phyloP scores from a whole-genome alignment of 2,888 invertebrate species.

The Xanthia togata region DNA sequence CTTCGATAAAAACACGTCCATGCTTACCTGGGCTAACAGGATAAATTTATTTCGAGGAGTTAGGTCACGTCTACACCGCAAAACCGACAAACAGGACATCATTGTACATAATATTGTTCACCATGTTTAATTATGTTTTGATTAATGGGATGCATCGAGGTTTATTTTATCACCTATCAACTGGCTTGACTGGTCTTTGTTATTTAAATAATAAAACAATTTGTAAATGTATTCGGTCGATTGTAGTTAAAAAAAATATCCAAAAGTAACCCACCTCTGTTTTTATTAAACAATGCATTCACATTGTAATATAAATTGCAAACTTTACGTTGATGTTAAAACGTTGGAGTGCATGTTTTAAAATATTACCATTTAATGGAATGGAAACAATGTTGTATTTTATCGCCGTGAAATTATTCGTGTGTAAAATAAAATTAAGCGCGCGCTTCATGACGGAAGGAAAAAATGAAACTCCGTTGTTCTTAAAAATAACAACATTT shows the following conservation, averaged over 20 bases:
- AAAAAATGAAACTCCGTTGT: conserved; percentile 68
- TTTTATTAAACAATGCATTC: conserved; percentile 48
- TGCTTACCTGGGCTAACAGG: conserved; percentile 15
- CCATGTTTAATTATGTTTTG: conserved; percentile 38
- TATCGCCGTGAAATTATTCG: conserved; percentile 66
- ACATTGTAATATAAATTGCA: conserved; percentile 35
- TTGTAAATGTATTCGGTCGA: conserved; percentile 28
- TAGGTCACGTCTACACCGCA: conserved; percentile 39
- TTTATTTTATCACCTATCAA: conserved; percentile 39
- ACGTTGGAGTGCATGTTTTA: conserved; percentile 51
- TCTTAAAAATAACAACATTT: conserved; percentile 70
- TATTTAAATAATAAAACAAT: conserved; percentile 32
- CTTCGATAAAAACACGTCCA: too few species aligned
- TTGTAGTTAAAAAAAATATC: conserved; percentile 18
- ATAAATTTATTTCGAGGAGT: conserved; percentile 50
- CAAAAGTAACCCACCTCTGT: conserved; percentile 29
- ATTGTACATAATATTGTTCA: conserved; percentile 32
- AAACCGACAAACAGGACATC: conserved; percentile 44
- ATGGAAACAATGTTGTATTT: conserved; percentile 64
- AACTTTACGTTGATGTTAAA: conserved; percentile 48
- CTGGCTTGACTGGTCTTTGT: conserved; percentile 9
- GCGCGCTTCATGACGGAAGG: conserved; percentile 71
- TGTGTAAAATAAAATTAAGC: conserved; percentile 63
- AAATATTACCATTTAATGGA: conserved; percentile 65
- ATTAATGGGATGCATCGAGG: conserved; percentile 23